Percentiles rank a stretch among this genome's conserved stretches.
phyloP scores from a whole-genome alignment of 2,113 vertebrate genomes.

The Gallinago undulata region DNA sequence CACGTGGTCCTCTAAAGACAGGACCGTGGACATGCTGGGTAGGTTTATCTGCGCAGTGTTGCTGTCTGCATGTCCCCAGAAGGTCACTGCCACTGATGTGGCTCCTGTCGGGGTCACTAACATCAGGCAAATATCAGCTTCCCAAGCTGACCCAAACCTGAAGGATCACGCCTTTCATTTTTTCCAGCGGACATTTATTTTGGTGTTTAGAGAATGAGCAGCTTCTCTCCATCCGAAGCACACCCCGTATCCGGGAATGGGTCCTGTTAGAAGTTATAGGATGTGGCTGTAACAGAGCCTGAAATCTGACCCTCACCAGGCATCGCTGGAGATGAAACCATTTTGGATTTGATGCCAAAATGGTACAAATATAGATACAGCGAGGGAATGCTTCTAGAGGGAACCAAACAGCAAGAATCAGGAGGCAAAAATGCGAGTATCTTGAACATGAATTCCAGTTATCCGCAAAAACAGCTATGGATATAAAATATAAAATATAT shows the following conservation, averaged over 20 bases:
- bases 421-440: background rate
- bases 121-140: background rate
- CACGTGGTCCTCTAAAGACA: accelerated
- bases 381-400: background rate
- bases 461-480: background rate
- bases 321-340: background rate
- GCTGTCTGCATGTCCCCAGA: background rate
- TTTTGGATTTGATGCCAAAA: background rate
- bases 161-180: background rate
- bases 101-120: background rate
- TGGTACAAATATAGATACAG: background rate
- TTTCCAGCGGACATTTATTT: background rate
- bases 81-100: background rate
- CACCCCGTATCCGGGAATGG: accelerated
- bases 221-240: background rate
- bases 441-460: background rate
- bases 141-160: background rate
- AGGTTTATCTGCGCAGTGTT: background rate
- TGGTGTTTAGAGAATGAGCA: background rate
- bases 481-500: background rate
- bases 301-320: background rate
- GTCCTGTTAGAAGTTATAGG: background rate
- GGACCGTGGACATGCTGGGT: background rate
- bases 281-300: background rate
- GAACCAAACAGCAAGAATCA: background rate